A percentile compares a stretch with the other conserved stretches of the same genome.
Evolutionary conservation across 2,888 invertebrate species (phyloP).

Genomic region (Drosophila atroscutellata): DNA sequence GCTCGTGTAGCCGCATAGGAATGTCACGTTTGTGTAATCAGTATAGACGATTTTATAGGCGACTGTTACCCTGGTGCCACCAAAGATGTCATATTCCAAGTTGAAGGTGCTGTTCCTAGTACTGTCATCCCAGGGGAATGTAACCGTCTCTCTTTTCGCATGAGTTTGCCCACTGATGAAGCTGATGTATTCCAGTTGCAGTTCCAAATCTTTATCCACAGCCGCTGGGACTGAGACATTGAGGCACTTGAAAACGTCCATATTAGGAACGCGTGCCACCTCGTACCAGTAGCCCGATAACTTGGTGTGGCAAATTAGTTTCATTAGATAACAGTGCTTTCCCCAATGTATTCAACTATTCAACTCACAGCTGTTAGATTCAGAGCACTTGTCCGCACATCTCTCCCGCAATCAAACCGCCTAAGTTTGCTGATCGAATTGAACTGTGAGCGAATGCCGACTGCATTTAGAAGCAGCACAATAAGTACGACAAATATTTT

Average conservation of each 20-base stretch:
- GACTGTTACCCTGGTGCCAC: constrained; percentile 16
- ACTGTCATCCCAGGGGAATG: constrained; percentile 55
- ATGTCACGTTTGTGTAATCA: constrained; percentile 29
- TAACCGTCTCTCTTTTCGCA: constrained; percentile 36
- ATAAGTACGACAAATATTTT: background rate
- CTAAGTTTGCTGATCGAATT: background rate
- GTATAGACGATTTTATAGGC: constrained; percentile 56
- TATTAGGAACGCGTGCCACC: constrained; percentile 44
- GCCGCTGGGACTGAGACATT: constrained; percentile 37
- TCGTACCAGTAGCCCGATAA: constrained; percentile 60
- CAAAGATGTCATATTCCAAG: constrained; percentile 28
- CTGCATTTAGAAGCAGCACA: constrained; percentile 1
- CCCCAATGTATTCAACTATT: background rate
- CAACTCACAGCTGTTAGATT: constrained; percentile 24
- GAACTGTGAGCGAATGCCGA: background rate
- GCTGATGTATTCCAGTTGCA: constrained; percentile 57
- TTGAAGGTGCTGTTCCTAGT: constrained; percentile 54
- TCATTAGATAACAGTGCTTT: background rate
- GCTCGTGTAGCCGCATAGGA: constrained; percentile 62
- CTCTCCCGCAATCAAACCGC: constrained; percentile 5
- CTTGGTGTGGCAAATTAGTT: constrained; percentile 13
- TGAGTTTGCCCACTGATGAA: constrained; percentile 43
- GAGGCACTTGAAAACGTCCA: constrained; percentile 51
- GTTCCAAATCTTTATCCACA: constrained; percentile 17
- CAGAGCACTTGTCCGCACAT: background rate